Evolutionary conservation across 2,888 invertebrate genomes (phyloP).

Genomic region (Allolobophora icterica): DNA sequence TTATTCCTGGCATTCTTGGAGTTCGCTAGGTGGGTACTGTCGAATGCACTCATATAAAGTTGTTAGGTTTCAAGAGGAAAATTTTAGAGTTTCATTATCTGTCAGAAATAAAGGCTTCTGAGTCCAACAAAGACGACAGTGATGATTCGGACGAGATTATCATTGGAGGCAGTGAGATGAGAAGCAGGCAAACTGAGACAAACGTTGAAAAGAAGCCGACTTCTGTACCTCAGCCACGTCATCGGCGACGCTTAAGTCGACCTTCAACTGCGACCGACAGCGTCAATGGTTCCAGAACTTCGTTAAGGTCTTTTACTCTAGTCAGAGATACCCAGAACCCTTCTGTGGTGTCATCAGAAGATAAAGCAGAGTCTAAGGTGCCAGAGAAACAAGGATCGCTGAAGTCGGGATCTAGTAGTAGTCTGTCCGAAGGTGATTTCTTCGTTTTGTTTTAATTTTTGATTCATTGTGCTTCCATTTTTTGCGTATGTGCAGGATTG

Average conservation of each 20-base stretch:
- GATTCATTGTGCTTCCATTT: not conserved
- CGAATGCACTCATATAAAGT: not conserved
- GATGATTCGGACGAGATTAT: slow-evolving; percentile 21
- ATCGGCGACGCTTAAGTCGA: not conserved
- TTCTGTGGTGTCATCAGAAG: not conserved
- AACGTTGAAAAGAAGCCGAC: not conserved
- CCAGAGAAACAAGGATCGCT: not conserved
- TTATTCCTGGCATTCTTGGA: not conserved
- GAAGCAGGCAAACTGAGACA: not conserved
- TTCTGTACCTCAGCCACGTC: not conserved
- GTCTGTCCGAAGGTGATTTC: slow-evolving; percentile 5
- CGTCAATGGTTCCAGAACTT: not conserved
- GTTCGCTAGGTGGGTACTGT: not conserved
- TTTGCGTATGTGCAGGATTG: not conserved
- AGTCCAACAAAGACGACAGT: slow-evolving; percentile 18
- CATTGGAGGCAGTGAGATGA: not conserved
- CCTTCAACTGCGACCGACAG: not conserved
- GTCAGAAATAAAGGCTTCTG: not conserved
- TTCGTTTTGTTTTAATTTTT: not conserved
- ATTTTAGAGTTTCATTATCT: slow-evolving; percentile 2
- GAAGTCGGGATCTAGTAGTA: not conserved
- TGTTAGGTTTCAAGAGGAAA: not conserved
- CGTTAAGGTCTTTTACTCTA: not conserved
- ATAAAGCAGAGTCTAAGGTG: not conserved
- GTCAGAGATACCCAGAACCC: not conserved